Evolutionary conservation across 2,888 invertebrate species (phyloP), one percentile per base, ranked within the genome.

Genomic region (Gastracanthus pulcherrimus): DNA sequence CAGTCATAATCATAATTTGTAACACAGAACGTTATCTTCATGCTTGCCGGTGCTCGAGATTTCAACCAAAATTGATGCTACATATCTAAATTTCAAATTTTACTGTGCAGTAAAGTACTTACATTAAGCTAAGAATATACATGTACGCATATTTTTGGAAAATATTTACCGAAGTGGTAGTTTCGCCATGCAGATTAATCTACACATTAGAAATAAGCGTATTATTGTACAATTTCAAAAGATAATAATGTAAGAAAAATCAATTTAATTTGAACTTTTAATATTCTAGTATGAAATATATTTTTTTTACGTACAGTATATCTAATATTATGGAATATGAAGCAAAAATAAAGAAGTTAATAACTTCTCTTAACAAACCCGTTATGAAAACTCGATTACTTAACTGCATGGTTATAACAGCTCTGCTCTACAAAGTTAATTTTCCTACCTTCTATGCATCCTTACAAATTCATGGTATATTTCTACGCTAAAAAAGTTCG

Each of bases 71-170:
- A 72, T 60, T 55, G 41, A 60, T 72, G 71, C 23, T 11, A 29
- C 48, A 5, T 26, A 75, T 75, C 51, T 64, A 75, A 75, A 75
- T 75, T 75, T 75, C 51, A 75, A 75, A 75, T 75, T 64, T 48
- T 48, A 64, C 11, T 51, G 60, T 13, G 19, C 45, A 60, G n/a
- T 38, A 71, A 71, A 55, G 6, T 26, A 26, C 23, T 34, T 19
- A 38, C 26, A n/a, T 60, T 41, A 31, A n/a, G n/a, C n/a, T n/a
- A n/a, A n/a, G n/a, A n/a, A n/a, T 9, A 48, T 6, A 6, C 48
- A 19, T 19, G 5, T 2, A 19, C 0, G 48, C 13, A 4, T 48
- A 48, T 48, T 48, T 48, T 48, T 48, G 0, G n/a, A 19, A 19
- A 19, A 48, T 48, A 48, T 48, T 48, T 19, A n/a, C n/a, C n/a